Percentiles rank a stretch among this genome's conserved stretches.
These are phyloP conservation scores for Heliconius sara DNA, from an alignment of 2,888 invertebrate genomes.

Conservation along the genomic window DNA sequence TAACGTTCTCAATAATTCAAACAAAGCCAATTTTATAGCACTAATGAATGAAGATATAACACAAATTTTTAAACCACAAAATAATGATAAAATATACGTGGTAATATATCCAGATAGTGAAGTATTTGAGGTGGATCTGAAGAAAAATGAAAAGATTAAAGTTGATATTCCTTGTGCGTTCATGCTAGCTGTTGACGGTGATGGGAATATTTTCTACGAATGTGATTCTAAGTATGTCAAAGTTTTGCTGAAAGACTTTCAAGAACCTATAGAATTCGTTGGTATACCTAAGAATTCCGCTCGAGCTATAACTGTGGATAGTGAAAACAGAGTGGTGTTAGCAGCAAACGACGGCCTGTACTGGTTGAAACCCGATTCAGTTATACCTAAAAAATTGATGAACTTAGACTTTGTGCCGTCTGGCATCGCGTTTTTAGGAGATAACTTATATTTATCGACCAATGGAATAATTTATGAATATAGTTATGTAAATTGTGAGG, in stretches of 20 bases:
- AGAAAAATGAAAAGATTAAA: slow-evolving; percentile 66
- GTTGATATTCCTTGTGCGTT: slow-evolving; percentile 72
- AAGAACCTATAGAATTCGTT: slow-evolving; percentile 75
- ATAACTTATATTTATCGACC: slow-evolving; percentile 65
- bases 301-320: slow-evolving; percentile 67
- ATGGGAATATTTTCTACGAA: slow-evolving; percentile 73
- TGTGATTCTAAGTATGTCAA: slow-evolving; percentile 79
- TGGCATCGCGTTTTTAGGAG: slow-evolving; percentile 64
- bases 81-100: slow-evolving; percentile 66
- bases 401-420: slow-evolving; percentile 71
- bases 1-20: slow-evolving; percentile 62
- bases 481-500: slow-evolving; percentile 44
- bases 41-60: slow-evolving; percentile 76
- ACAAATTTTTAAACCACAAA: slow-evolving; percentile 66
- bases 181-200: slow-evolving; percentile 70
- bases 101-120: slow-evolving; percentile 73
- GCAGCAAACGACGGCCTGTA: slow-evolving; percentile 77
- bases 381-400: slow-evolving; percentile 76
- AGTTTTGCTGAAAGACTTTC: slow-evolving; percentile 70
- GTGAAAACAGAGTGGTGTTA: slow-evolving; percentile 60
- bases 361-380: slow-evolving; percentile 62
- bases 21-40: slow-evolving; percentile 65
- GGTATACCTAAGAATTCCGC: slow-evolving; percentile 73
- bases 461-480: slow-evolving; percentile 73
- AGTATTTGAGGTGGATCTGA: slow-evolving; percentile 64